Base-by-base conservation (phyloP, 2,113 vertebrate genomes). In the Myotis davidii region DNA sequence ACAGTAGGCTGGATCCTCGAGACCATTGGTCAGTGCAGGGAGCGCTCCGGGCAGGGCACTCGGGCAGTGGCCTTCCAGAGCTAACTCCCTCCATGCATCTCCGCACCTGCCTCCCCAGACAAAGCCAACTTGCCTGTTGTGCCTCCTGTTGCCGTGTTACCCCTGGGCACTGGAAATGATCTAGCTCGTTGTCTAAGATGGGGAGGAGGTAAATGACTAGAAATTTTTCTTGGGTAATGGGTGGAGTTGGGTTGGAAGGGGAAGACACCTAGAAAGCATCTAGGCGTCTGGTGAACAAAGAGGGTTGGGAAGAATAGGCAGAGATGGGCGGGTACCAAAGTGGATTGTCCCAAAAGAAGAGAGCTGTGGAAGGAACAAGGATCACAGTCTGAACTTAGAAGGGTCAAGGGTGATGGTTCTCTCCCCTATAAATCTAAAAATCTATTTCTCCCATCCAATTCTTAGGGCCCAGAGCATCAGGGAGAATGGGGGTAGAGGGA, bases 1-100 rank as follows among this genome's bases (percentile, higher is more conserved):
- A 99, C 99, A 1, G 99, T 99, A 88, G 99, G 99, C 94, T 99
- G 99, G 99, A 99, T 99, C 97, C 98, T 99, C 32, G 99, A 99
- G 97, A 99, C 98, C 84, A 99, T 99, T 83, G 99, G 99, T 99
- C 95, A 97, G 98, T 97, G 39, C n/a, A 87, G 37, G 82, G 61
- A 85, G 85, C 83, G 20, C 23, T 42, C 42, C 2, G 12, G 74
- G 74, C 8, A 59, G 89, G 82, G 54, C 32, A 9, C 8, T n/a
- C 81, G 64, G 76, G 25, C 37, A 70, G 37, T 74, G 48, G 29
- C 65, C 65, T 74, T 86, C 79, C 65, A 27, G 32, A 78, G 64
- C 74, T 85, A 52, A 79, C 79, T 69, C 67, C 37, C 39, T 81
- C 34, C 64, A 64, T 29, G 50, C 10, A 0, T 92, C 50, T 73